Conservation (phyloP, 2,797 vertebrate species). For the Varecia variegata region DNA sequence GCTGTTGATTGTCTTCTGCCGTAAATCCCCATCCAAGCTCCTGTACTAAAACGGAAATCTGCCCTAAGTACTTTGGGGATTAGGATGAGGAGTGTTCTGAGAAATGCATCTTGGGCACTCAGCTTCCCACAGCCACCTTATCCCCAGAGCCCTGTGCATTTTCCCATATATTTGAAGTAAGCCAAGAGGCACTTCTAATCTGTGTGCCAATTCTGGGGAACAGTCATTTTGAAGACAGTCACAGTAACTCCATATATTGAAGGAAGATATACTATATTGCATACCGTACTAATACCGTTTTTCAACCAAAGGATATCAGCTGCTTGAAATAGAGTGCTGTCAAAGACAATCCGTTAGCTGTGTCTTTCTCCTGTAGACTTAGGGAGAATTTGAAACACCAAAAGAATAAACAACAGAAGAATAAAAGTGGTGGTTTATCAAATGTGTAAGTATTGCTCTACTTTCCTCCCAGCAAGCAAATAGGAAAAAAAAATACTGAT, state of each 20-base stretch:
- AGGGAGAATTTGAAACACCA: conserved; percentile 9
- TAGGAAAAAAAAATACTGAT: background rate
- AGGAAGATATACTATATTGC: background rate
- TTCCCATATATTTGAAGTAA: background rate
- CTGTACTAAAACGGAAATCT: background rate
- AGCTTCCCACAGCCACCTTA: background rate
- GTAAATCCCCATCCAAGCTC: background rate
- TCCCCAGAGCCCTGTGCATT: background rate
- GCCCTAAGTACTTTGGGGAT: background rate
- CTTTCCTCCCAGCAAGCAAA: background rate
- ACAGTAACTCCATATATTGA: background rate
- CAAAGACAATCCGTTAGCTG: background rate
- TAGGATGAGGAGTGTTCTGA: background rate
- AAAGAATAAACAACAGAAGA: conserved; percentile 46
- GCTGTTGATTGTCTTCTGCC: background rate
- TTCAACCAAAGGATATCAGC: background rate
- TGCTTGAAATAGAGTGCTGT: conserved; percentile 18
- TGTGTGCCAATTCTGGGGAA: background rate
- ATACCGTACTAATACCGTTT: background rate
- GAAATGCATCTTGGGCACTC: background rate
- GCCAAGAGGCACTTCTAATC: conserved; percentile 8
- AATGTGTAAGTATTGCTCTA: background rate
- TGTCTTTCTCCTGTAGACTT: background rate
- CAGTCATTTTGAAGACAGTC: background rate
- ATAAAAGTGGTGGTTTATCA: conserved; percentile 39